Evolutionary conservation across 2,797 vertebrate genomes (phyloP).

Genomic region (Sebastolobus alascanus): DNA sequence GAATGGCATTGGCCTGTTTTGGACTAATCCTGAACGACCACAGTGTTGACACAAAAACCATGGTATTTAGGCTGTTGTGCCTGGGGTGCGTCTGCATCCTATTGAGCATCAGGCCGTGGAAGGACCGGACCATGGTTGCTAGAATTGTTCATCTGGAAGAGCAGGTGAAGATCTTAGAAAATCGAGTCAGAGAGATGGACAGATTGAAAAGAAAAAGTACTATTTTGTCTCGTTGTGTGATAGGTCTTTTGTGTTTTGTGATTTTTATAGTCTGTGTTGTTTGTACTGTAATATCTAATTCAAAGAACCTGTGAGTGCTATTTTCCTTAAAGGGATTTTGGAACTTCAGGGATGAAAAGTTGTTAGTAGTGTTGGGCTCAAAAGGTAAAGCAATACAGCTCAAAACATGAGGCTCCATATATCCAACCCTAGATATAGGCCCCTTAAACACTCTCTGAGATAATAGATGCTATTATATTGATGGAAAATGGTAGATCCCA

Average conservation of each 20-base stretch:
- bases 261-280: neutral
- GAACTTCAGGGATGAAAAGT: neutral
- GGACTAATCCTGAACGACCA: slow-evolving; percentile 59
- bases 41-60: slow-evolving; percentile 46
- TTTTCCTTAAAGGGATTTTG: neutral
- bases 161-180: slow-evolving; percentile 57
- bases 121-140: neutral
- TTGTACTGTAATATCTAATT: neutral
- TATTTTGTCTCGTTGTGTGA: neutral
- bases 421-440: neutral
- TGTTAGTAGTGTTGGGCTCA: neutral
- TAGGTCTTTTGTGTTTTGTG: neutral
- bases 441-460: neutral
- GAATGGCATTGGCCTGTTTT: slow-evolving; percentile 51
- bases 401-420: neutral
- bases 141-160: slow-evolving; percentile 38
- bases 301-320: neutral
- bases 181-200: slow-evolving; percentile 51
- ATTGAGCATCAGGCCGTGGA: slow-evolving; percentile 36
- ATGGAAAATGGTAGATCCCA: neutral
- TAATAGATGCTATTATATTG: neutral
- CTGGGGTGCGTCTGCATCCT: slow-evolving; percentile 63
- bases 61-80: slow-evolving; percentile 54
- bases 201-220: slow-evolving; percentile 14
- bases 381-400: neutral